Evolutionary conservation across 2,113 vertebrate species (phyloP), one percentile per base, ranked within the genome.

Genomic region (Myxocyprinus asiaticus): DNA sequence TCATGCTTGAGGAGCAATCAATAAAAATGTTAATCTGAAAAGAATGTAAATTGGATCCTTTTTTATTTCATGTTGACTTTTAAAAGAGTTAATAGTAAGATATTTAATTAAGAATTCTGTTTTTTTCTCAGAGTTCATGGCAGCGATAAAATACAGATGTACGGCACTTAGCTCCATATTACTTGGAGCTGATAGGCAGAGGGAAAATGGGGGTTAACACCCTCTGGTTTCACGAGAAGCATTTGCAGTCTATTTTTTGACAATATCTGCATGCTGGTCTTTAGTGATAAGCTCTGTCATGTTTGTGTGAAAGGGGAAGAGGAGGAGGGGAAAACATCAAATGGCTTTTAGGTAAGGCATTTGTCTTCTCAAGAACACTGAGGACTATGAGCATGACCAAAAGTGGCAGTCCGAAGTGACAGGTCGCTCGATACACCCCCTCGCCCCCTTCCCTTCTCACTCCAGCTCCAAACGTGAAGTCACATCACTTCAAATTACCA

Each of bases 341-440:
- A 73, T 77, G 80, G 66, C 80, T 82, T 76, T 71, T 79, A 82
- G 76, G 59, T n/a, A 58, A 58, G 15, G 51, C 17, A 11, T 69
- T 77, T 82, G 58, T 67, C 77, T 71, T 70, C 72, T 82, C 65
- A 77, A 77, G 65, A 86, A 77, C 77, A 53, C 68, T n/a, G 65
- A 58, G 42, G 55, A 56, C 77, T 48, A 70, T 55, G 77, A 61
- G 51, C 65, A 61, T 80, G 80, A 82, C 85, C 64, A 74, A 43
- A 81, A 79, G 72, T 82, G 64, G 47, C 74, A 66, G 61, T 78
- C 53, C 45, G 12, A 72, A 74, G 76, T 81, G 75, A 78, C 84
- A 76, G 74, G 7, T 67, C 22, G 47, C 70, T 81, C 50, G 14
- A 47, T 47, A n/a, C 74, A 79, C 22, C 48, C 48, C 43, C 55